phyloP scores from a whole-genome alignment of 2,888 invertebrate genomes.

The Lapara coniferarum region DNA sequence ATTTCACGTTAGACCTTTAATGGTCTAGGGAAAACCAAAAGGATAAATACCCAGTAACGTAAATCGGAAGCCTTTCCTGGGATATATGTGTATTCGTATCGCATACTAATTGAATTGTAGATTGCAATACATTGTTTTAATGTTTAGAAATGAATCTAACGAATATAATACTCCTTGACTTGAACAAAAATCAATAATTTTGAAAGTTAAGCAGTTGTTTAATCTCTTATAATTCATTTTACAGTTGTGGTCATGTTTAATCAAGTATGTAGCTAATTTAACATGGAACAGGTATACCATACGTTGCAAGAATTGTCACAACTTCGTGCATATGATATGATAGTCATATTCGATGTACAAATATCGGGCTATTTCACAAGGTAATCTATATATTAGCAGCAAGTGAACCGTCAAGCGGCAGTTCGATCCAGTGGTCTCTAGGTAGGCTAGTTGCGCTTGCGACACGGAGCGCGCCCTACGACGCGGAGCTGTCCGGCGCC shows the following conservation, averaged over 20 bases:
- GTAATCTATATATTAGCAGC: conserved; percentile 2
- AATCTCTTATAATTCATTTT: too few relatives aligned
- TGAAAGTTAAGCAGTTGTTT: too few relatives aligned
- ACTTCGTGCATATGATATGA: not conserved
- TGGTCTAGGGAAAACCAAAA: not conserved
- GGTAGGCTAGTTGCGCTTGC: not conserved
- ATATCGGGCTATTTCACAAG: not conserved
- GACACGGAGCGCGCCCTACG: conserved; percentile 6
- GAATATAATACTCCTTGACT: too few relatives aligned
- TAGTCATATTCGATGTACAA: not conserved
- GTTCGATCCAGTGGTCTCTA: not conserved
- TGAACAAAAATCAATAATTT: too few relatives aligned
- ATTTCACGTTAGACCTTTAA: conserved; percentile 2
- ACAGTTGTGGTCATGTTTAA: too few relatives aligned
- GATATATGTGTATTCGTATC: not conserved
- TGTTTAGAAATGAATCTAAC: too few relatives aligned
- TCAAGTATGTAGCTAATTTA: too few relatives aligned
- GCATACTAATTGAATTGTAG: not conserved
- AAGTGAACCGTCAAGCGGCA: not conserved
- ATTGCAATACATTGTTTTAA: too few relatives aligned
- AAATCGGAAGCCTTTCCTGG: conserved; percentile 6
- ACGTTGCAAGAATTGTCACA: not conserved
- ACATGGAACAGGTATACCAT: not conserved
- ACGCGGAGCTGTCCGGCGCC: not conserved
- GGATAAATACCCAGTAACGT: not conserved